Base-by-base conservation (phyloP, 2,797 vertebrate species). In the Scomberomorus guttatus region DNA sequence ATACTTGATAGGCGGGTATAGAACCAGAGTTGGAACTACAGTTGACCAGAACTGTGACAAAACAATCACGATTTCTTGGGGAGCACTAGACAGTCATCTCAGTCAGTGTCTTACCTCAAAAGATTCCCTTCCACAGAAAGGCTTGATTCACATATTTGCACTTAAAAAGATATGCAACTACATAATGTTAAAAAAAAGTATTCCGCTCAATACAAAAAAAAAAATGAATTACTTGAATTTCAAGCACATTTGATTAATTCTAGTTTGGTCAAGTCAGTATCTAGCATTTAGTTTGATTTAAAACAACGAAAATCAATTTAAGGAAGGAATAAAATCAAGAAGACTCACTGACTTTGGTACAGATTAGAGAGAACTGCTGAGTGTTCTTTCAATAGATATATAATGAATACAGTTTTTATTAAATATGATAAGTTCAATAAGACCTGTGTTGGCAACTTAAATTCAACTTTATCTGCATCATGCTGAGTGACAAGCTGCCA, bases 401-500 rank as follows among this genome's bases (percentile, higher is more conserved):
- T 2, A 52, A 61, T 58, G 6, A 17, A 44, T 51, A 20, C 32
- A 52, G 6, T 54, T n/a, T n/a, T 64, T 48, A 25, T 75, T 57
- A 22, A 60, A 44, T 44, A 20, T 57, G 61, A 66, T 71, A 46
- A 55, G 37, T 67, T 75, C 9, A 25, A 12, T n/a, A 22, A 72
- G 42, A 67, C 27, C 55, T 56, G 24, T 18, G 42, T n/a, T 75
- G 58, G 75, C 17, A 81, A 67, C 27, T 66, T 62, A 64, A 77
- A 75, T 37, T 70, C 55, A 66, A n/a, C 39, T 22, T 64, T 29
- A 66, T 79, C 76, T 61, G 20, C 52, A 54, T 75, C 75, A 78
- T 37, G 58, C 71, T 76, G 69, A 75, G 12, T 77, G 82, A 84
- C 85, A 80, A 44, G 80, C 29, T 6, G 20, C 77, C 70, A 75